A percentile compares a stretch with the other conserved stretches of the same genome.
Conservation (phyloP, 2,888 invertebrate genomes). For the Hirtodrosophila alboralis region DNA sequence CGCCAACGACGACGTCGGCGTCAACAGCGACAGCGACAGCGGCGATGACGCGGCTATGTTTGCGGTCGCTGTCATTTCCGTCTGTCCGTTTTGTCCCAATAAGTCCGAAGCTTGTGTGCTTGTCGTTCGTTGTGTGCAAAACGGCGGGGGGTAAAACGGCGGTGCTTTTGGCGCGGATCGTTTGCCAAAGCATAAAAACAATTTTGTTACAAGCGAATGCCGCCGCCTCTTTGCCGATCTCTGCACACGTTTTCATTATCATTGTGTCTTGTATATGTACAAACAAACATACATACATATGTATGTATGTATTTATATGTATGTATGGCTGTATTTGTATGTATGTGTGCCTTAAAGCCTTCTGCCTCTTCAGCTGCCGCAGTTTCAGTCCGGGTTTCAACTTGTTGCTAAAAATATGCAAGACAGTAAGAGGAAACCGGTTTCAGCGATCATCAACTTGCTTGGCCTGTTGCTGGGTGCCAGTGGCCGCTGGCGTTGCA, state of each 20-base stretch:
- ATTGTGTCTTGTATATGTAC: constrained; percentile 28
- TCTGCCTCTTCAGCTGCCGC: constrained; percentile 25
- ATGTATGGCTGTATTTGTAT: constrained; percentile 8
- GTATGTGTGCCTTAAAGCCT: constrained; percentile 12
- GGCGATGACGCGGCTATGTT: constrained; percentile 59
- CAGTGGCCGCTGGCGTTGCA: constrained; percentile 45
- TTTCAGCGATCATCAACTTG: constrained; percentile 55
- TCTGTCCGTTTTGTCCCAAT: constrained; percentile 17
- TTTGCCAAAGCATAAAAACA: constrained; percentile 59
- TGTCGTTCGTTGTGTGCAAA: constrained; percentile 7
- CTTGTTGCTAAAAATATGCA: constrained; percentile 78
- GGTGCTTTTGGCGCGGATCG: constrained; percentile 57
- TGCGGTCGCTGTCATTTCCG: constrained; percentile 52
- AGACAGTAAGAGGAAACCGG: constrained; percentile 75
- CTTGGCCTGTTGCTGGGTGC: constrained; percentile 71
- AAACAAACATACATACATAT: not conserved
- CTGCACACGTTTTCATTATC: constrained; percentile 62
- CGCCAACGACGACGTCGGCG: constrained; percentile 39
- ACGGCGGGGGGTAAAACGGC: constrained; percentile 12
- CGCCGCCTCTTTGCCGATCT: constrained; percentile 58
- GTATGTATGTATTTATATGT: constrained; percentile 11
- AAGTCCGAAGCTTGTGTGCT: constrained; percentile 5
- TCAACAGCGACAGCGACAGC: constrained; percentile 12
- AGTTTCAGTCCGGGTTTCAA: constrained; percentile 52
- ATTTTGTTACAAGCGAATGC: constrained; percentile 69